Evolutionary conservation across 2,113 vertebrate species (phyloP), one percentile per base, ranked within the genome.

Genomic region (Rhinogobius similis): DNA sequence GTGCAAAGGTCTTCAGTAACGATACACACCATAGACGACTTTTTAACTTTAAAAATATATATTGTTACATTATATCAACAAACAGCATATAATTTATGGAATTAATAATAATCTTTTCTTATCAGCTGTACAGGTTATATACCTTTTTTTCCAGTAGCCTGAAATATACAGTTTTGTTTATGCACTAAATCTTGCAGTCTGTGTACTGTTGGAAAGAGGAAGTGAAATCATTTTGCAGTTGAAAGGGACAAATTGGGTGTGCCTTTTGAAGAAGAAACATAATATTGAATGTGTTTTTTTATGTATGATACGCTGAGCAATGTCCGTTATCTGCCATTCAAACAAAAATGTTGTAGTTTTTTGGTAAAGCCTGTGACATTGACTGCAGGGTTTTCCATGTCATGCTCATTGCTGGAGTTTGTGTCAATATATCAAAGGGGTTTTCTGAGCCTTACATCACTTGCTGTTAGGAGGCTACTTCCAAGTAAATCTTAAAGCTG

Each of bases 161-260:
- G 20, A 48, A 48, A 20, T 50, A 50, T 24, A 5, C 23, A 10
- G 27, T n/a, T 56, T 4, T 24, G 50, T 53, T 32, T 59, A 20
- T 36, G 29, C n/a, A 9, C 27, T 11, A 2, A 36, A 61, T 29
- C 41, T 72, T 52, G 43, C n/a, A 39, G 38, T 21, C 18, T 18
- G 14, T 8, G 4, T 36, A 20, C 52, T 20, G 39, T 59, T 67
- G 27, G 3, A 58, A 59, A 32, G 48, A 71, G 48, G 64, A 72
- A 72, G 10, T 61, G 32, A 59, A 67, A 71, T 41, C 63, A 58
- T 4, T 50, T 4, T 44, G 14, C 2, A 36, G 65, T 7, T 12
- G 0, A 8, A 1, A 36, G 16, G 18, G 29, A n/a, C 56, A 38
- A n/a, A 38, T 36, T 18, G 1, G 46, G 20, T 50, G 10, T 58